phyloP scores from a whole-genome alignment of 2,113 vertebrate genomes.

The Brienomyrus longianalis region DNA sequence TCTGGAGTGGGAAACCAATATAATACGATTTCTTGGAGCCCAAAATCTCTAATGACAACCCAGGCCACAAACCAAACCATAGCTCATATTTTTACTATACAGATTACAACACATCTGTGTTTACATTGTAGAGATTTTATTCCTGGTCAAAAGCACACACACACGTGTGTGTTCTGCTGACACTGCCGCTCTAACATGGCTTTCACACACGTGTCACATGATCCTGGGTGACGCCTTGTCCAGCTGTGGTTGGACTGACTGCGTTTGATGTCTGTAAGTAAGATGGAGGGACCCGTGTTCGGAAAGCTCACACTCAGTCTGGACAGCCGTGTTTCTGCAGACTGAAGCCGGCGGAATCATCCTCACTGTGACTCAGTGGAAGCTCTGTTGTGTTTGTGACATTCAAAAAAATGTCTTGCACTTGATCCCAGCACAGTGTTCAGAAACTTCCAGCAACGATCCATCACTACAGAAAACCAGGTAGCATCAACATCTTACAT shows the following conservation, averaged over 20 bases:
- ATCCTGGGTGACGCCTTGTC: background rate
- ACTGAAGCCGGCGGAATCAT: background rate
- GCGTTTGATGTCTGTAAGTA: background rate
- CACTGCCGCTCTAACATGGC: background rate
- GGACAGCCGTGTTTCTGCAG: background rate
- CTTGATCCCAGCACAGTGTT: background rate
- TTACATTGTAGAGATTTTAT: background rate
- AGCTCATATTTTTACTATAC: background rate
- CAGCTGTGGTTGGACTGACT: background rate
- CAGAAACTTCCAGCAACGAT: background rate
- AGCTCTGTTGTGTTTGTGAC: background rate
- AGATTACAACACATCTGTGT: background rate
- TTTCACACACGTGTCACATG: background rate
- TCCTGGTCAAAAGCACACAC: background rate
- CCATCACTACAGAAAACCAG: background rate
- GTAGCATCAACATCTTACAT: background rate
- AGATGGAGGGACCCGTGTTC: background rate
- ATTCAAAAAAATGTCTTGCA: background rate
- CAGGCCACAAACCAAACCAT: background rate
- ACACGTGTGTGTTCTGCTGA: background rate
- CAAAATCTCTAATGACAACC: background rate
- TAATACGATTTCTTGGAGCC: background rate
- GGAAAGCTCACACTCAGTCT: background rate
- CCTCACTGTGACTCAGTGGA: background rate
- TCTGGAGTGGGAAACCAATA: background rate